These are phyloP conservation scores for Enoplosus armatus DNA, from an alignment of 2,797 vertebrate genomes.

Conservation along the genomic window DNA sequence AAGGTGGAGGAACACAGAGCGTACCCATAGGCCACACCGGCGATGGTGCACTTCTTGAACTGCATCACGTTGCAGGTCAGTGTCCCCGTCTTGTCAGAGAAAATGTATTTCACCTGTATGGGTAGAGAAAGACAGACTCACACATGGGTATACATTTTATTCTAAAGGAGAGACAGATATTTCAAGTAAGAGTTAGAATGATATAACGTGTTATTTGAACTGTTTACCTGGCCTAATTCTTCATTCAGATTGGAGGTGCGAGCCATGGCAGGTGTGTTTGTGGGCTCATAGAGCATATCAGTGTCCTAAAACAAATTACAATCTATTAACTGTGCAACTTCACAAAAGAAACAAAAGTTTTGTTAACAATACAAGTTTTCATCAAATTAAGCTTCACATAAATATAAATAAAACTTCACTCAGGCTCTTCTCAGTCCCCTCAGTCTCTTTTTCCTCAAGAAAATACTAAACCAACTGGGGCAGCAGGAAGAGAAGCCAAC, in stretches of 20 bases:
- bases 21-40: conserved; percentile 96
- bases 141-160: not conserved
- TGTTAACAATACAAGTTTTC: conserved; percentile 3
- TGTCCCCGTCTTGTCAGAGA: conserved; percentile 99
- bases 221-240: conserved; percentile 95
- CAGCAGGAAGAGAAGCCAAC: conserved; percentile 1
- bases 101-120: conserved; percentile 97
- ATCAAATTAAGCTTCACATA: not conserved
- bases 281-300: conserved; percentile 96
- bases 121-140: conserved; percentile 3
- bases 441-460: conserved; percentile 2
- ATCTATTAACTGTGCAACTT: not conserved
- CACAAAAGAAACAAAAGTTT: not conserved
- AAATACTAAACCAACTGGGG: conserved; percentile 27
- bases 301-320: conserved; percentile 87
- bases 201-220: not conserved
- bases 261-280: conserved; percentile 96
- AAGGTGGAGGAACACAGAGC: conserved; percentile 35
- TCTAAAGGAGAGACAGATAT: not conserved
- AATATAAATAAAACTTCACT: conserved; percentile 15
- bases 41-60: conserved; percentile 99
- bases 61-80: conserved; percentile 99
- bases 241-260: conserved; percentile 99
- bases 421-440: not conserved
- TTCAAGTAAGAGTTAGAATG: not conserved